Evolutionary conservation across 1,140 invertebrate genomes (phyloP).

Genomic region (Tyrophagus putrescentiae): DNA sequence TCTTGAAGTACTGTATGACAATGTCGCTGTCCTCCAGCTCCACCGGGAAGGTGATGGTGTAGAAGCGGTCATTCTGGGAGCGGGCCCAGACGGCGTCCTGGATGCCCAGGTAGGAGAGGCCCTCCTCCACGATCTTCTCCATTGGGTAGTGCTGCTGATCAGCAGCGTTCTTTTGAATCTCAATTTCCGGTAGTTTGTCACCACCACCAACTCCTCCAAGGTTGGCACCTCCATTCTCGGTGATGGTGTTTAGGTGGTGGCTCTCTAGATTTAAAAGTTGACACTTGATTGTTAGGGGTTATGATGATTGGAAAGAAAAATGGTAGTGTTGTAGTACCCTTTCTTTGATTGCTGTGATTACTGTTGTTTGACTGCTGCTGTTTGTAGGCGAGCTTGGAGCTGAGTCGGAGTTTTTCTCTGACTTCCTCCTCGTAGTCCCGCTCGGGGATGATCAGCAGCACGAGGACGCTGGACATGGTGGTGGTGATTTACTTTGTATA

Average conservation of each 20-base stretch:
- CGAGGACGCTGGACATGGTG: slow-evolving; percentile 4
- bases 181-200: background rate
- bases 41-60: slow-evolving; percentile 14
- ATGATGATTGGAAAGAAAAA: no score
- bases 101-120: slow-evolving; percentile 16
- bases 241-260: no score
- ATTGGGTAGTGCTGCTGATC: background rate
- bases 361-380: slow-evolving; percentile 1
- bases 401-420: slow-evolving; percentile 1
- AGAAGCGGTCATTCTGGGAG: slow-evolving; percentile 12
- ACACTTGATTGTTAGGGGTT: no score
- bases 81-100: slow-evolving; percentile 19
- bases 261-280: no score
- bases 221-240: background rate
- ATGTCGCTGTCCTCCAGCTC: slow-evolving; percentile 22
- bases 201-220: background rate
- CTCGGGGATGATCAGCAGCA: slow-evolving; percentile 13
- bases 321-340: background rate
- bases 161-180: background rate
- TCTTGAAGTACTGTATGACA: slow-evolving; percentile 20
- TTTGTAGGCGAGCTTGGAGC: background rate
- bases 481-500: background rate
- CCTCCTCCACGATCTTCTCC: slow-evolving; percentile 18
- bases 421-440: slow-evolving; percentile 8
- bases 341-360: background rate